phyloP scores from a whole-genome alignment of 2,888 invertebrate species.

The Acanthococcus lagerstroemiae region DNA sequence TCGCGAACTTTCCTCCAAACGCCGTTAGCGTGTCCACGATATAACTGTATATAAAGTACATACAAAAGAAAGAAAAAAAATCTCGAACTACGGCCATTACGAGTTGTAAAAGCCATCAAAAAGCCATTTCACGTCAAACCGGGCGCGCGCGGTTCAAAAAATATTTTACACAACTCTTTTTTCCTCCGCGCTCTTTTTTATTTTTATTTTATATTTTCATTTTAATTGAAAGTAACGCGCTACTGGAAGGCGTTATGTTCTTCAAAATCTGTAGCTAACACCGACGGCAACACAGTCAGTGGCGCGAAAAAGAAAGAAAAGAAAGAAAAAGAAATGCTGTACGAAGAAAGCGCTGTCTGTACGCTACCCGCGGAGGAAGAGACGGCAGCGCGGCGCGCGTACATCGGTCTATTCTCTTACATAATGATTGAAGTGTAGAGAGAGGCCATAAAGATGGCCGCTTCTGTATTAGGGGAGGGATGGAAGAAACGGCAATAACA shows the following conservation, averaged over 20 bases:
- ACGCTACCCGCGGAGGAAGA: no score
- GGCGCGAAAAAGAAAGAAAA: neutral
- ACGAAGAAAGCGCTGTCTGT: neutral
- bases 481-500: slow-evolving; percentile 11
- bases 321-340: neutral
- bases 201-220: neutral
- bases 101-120: slow-evolving; percentile 1
- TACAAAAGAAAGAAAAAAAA: neutral
- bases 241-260: neutral
- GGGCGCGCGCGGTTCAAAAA: neutral
- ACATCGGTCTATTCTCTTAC: neutral
- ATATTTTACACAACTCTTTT: neutral
- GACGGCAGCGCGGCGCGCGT: neutral
- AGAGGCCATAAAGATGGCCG: slow-evolving; percentile 28
- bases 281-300: no score
- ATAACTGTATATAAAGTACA: neutral
- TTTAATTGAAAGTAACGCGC: neutral
- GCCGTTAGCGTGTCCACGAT: no score
- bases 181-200: neutral
- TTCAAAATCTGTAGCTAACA: no score
- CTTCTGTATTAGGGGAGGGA: slow-evolving; percentile 21
- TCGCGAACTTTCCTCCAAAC: no score
- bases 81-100: neutral
- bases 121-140: neutral
- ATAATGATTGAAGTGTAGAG: slow-evolving; percentile 8